phyloP scores from a whole-genome alignment of 2,113 vertebrate genomes.

The Ctenodactylus gundi region DNA sequence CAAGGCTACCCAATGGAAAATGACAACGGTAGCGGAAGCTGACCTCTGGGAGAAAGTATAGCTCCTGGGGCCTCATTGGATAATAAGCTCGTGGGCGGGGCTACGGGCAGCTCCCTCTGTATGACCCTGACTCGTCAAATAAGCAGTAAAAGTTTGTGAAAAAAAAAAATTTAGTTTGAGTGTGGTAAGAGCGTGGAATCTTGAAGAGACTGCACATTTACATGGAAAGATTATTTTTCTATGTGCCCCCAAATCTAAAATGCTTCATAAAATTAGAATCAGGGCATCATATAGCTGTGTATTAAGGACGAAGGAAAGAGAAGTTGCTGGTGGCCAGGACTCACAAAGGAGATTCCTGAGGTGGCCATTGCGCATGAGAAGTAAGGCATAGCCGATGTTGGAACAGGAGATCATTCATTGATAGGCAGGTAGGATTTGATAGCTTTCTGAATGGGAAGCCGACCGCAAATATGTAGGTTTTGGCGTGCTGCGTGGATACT shows the following conservation, averaged over 20 bases:
- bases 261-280: not conserved
- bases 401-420: not conserved
- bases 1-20: not conserved
- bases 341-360: not conserved
- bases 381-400: not conserved
- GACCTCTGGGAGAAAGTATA: not conserved
- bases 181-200: not conserved
- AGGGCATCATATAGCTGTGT: not conserved
- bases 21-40: not conserved
- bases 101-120: not conserved
- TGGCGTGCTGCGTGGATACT: not conserved
- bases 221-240: not conserved
- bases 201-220: not conserved
- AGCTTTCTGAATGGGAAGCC: not conserved
- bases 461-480: not conserved
- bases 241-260: not conserved
- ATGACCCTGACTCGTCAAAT: not conserved
- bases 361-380: not conserved
- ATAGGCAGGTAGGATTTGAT: not conserved
- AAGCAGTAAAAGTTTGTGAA: not conserved
- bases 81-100: not conserved
- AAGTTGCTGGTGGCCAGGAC: not conserved
- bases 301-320: conserved; percentile 7
- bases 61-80: not conserved
- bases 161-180: not conserved